A percentile compares a stretch with the other conserved stretches of the same genome.
Evolutionary conservation across 2,113 vertebrate species (phyloP).

Genomic region (Mugil cephalus): DNA sequence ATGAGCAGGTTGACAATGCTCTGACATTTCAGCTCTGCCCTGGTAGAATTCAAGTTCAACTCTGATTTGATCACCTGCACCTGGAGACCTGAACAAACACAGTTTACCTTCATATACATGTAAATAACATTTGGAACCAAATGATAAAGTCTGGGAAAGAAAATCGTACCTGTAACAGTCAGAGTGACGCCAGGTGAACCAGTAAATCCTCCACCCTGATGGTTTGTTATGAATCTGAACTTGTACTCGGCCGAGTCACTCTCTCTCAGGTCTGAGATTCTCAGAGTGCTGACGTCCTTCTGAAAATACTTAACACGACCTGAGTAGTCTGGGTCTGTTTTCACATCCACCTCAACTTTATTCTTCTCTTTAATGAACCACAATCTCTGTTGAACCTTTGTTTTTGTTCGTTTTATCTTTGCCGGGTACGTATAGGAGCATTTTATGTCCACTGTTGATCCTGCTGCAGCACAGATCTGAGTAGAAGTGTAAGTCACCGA

Average conservation of each 20-base stretch:
- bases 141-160: too few relatives aligned
- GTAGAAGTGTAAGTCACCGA: too few relatives aligned
- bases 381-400: neutral
- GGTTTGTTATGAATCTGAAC: slow-evolving; percentile 29
- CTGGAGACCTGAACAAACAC: neutral
- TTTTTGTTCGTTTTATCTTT: too few relatives aligned
- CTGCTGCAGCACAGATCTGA: too few relatives aligned
- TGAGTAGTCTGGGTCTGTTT: too few relatives aligned
- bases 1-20: neutral
- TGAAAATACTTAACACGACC: too few relatives aligned
- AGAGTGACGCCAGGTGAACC: slow-evolving; percentile 9
- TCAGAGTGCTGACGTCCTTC: too few relatives aligned
- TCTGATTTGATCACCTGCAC: neutral
- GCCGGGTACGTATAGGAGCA: neutral
- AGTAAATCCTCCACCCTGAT: rapidly evolving
- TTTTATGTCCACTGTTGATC: too few relatives aligned
- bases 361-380: neutral
- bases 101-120: neutral
- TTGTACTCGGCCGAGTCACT: slow-evolving; percentile 43
- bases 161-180: slow-evolving; percentile 38
- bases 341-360: too few relatives aligned
- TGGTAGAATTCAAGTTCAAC: too few relatives aligned
- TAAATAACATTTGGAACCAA: neutral
- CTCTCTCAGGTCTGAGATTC: too few relatives aligned
- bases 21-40: neutral